These are phyloP conservation scores for Spermophilus dauricus DNA, from an alignment of 2,113 vertebrate genomes.

Conservation along the genomic window DNA sequence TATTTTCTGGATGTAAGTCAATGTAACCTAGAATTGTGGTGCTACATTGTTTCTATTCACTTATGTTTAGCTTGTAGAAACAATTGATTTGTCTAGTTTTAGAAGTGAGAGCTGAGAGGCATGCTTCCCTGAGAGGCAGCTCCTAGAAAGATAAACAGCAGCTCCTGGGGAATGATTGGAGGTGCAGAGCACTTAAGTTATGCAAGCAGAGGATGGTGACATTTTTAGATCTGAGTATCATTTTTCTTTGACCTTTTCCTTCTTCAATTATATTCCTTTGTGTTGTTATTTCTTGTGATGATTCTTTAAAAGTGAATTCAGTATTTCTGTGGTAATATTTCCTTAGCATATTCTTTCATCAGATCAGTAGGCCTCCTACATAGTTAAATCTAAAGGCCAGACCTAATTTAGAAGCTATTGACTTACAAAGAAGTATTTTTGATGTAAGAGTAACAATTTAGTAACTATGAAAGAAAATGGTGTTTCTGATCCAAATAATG, in stretches of 20 bases:
- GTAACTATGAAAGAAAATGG: neutral
- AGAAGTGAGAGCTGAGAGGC: constrained; percentile 17
- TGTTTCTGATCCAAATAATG: constrained; percentile 39
- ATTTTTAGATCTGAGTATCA: neutral
- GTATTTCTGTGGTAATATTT: constrained; percentile 33
- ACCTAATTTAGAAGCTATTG: constrained; percentile 41
- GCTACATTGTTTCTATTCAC: constrained; percentile 10
- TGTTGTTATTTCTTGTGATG: constrained; percentile 49
- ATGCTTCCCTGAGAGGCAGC: neutral
- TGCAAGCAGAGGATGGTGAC: neutral
- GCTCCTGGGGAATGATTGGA: neutral
- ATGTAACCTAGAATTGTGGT: neutral
- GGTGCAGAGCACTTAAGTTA: neutral
- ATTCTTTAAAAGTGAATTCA: constrained; percentile 41
- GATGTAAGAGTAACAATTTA: neutral
- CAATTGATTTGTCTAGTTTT: constrained; percentile 26
- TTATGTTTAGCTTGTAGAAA: constrained; percentile 53
- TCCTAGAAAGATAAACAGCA: constrained; percentile 21
- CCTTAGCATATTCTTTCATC: neutral
- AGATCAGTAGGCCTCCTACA: constrained; percentile 26
- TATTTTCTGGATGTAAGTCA: constrained; percentile 43
- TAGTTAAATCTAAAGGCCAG: constrained; percentile 45
- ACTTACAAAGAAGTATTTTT: constrained; percentile 43
- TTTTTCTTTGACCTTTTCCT: constrained; percentile 45
- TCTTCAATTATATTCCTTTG: constrained; percentile 53